These are phyloP conservation scores for Eurystomus gularis DNA, from an alignment of 2,113 vertebrate species.

Conservation along the genomic window DNA sequence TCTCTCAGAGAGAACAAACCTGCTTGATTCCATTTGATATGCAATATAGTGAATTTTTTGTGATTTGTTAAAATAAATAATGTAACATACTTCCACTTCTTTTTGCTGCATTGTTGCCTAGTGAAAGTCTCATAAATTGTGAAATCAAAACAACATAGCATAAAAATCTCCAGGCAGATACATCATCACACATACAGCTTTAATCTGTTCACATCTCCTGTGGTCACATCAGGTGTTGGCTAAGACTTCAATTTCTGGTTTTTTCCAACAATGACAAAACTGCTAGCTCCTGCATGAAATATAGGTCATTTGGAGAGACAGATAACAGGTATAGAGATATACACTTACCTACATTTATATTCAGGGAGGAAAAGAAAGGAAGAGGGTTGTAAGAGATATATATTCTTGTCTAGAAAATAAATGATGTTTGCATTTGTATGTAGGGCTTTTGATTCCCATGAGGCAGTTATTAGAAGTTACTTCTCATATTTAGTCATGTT, in stretches of 20 bases:
- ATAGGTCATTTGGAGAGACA: constrained; percentile 13
- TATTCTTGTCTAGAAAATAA: neutral
- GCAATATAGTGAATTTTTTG: neutral
- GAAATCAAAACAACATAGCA: neutral
- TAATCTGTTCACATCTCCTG: neutral
- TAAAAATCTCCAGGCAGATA: neutral
- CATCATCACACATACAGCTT: neutral
- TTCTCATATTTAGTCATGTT: constrained; percentile 59
- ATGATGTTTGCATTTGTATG: neutral
- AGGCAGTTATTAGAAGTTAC: constrained; percentile 43
- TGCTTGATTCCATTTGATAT: neutral
- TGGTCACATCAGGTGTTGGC: constrained; percentile 32
- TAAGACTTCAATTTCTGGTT: neutral
- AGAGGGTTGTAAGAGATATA: neutral
- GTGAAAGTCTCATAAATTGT: neutral
- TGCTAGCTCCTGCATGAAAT: neutral
- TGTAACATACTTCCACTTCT: neutral
- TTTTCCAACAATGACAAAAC: constrained; percentile 34
- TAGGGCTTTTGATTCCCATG: neutral
- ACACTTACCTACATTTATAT: neutral
- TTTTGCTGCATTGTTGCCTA: neutral
- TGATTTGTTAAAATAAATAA: neutral
- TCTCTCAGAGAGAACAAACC: neutral
- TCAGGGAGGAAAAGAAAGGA: neutral
- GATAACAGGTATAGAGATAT: neutral